These are phyloP conservation scores for Himalopsyche japonica DNA, from an alignment of 2,888 invertebrate genomes.

Conservation along the genomic window DNA sequence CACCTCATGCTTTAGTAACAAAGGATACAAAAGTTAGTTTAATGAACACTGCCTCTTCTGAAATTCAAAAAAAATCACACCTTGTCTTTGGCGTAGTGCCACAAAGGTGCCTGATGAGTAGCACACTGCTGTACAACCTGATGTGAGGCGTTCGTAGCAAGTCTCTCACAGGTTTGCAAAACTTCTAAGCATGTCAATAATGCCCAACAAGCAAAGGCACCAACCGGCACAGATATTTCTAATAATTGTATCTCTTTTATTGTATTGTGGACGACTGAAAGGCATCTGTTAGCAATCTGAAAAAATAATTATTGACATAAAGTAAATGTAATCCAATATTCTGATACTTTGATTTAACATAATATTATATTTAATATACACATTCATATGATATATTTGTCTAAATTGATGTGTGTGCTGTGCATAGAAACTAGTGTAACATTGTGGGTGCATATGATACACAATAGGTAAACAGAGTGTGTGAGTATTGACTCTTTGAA, in stretches of 20 bases:
- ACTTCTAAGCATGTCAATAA: conserved; percentile 90
- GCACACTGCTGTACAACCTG: conserved; percentile 70
- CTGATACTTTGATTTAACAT: too few species aligned
- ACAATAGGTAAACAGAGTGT: too few species aligned
- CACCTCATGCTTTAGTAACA: too few species aligned
- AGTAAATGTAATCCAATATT: too few species aligned
- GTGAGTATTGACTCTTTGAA: too few species aligned
- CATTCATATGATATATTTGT: too few species aligned
- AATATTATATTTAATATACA: too few species aligned
- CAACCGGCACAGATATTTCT: conserved; percentile 77
- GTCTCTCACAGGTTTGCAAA: conserved; percentile 75
- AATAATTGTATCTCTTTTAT: conserved; percentile 81
- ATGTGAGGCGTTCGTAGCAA: conserved; percentile 64
- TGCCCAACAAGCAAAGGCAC: conserved; percentile 90
- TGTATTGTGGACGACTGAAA: conserved; percentile 89
- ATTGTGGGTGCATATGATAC: too few species aligned
- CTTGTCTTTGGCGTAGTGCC: conserved; percentile 88
- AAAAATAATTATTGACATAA: conserved; percentile 26
- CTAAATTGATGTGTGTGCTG: too few species aligned
- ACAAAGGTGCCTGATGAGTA: conserved; percentile 80
- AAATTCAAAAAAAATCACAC: conserved; percentile 56
- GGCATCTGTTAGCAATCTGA: conserved; percentile 83
- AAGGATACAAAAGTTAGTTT: too few species aligned
- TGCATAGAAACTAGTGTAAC: too few species aligned
- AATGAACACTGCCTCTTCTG: too few species aligned